Conservation (phyloP, 92 coral and sea anemone genomes). For the Chrysogorgia sp. region DNA sequence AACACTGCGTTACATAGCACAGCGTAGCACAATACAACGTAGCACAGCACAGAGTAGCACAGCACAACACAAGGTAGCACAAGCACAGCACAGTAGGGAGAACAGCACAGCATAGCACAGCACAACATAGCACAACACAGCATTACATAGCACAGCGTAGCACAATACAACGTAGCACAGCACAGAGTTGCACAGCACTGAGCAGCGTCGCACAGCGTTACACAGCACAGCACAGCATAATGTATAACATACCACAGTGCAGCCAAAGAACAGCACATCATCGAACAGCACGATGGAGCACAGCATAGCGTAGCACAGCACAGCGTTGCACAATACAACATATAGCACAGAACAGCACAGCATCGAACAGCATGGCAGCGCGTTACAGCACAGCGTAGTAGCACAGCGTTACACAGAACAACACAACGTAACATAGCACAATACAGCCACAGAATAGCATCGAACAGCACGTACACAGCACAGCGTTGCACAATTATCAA, state of each 20-base stretch:
- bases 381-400: too few relatives aligned
- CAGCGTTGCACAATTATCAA: too few relatives aligned
- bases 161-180: background rate
- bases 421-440: too few relatives aligned
- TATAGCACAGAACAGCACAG: too few relatives aligned
- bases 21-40: background rate
- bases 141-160: background rate
- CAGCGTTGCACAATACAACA: too few relatives aligned
- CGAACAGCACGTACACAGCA: too few relatives aligned
- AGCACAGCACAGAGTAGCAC: too few relatives aligned
- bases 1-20: background rate
- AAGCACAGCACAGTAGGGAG: too few relatives aligned
- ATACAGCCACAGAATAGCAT: too few relatives aligned
- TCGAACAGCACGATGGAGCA: background rate
- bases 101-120: slow-evolving; percentile 2
- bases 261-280: background rate
- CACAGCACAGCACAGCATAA: background rate
- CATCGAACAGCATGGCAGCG: background rate
- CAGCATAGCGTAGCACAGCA: too few relatives aligned
- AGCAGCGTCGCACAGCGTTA: background rate
- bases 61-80: too few relatives aligned
- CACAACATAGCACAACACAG: background rate
- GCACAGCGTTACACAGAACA: too few relatives aligned
- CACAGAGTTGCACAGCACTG: background rate
- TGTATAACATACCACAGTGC: background rate